phyloP scores from a whole-genome alignment of 2,797 vertebrate species.

The Sphenodon punctatus region DNA sequence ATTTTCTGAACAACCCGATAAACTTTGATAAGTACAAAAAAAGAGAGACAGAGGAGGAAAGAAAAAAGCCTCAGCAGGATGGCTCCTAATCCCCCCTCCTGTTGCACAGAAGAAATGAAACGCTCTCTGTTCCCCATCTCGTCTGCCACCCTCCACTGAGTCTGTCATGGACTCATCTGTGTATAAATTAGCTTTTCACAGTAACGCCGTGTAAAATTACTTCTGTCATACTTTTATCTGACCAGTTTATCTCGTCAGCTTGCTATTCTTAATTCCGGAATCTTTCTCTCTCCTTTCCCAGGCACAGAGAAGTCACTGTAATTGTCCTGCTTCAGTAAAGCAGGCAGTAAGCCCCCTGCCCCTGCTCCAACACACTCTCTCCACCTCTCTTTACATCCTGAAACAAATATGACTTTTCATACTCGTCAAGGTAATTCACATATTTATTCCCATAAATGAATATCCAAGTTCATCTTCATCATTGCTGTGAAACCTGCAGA shows the following conservation, averaged over 20 bases:
- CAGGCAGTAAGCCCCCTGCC: rapidly evolving
- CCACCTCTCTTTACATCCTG: too few relatives aligned
- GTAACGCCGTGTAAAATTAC: constrained; percentile 68
- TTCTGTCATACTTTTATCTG: constrained; percentile 70
- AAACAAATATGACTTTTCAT: too few relatives aligned
- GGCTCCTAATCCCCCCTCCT: neutral
- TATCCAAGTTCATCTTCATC: too few relatives aligned
- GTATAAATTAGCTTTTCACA: constrained; percentile 72
- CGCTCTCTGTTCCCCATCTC: constrained; percentile 37
- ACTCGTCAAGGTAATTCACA: too few relatives aligned
- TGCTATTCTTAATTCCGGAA: constrained; percentile 60
- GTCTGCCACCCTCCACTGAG: constrained; percentile 65
- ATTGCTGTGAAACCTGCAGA: too few relatives aligned
- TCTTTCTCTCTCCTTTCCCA: neutral
- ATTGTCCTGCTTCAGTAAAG: neutral
- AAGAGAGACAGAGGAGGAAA: neutral
- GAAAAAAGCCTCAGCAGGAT: neutral
- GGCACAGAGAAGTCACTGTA: neutral
- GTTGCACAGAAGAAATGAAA: constrained; percentile 59
- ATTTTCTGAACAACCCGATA: constrained; percentile 45
- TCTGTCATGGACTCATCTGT: constrained; percentile 70
- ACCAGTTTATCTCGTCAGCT: constrained; percentile 68
- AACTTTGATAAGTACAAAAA: constrained; percentile 43
- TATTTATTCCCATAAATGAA: too few relatives aligned
- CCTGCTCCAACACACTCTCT: too few relatives aligned